Base-by-base conservation (phyloP, 2,797 vertebrate genomes). In the Erethizon dorsatum region DNA sequence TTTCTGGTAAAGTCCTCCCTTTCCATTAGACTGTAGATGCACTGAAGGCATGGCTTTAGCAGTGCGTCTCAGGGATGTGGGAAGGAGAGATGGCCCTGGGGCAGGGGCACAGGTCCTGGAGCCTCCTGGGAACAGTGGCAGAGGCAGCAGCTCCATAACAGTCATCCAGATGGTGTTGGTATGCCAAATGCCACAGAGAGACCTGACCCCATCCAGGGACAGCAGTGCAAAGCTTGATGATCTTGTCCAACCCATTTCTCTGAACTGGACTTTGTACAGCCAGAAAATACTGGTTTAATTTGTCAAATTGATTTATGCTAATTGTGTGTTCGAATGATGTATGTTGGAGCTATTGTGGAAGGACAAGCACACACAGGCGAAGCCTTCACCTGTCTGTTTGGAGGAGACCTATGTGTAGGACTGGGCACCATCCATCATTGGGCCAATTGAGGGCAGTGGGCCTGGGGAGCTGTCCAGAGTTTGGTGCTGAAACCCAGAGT, bases 401-500 rank as follows among this genome's bases (percentile, higher is more conserved):
- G 45, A 45, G 67, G 67, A 47, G 57, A 41, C 50, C 52, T 65
- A 1, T 56, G 31, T 12, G 18, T 18, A 15, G n/a, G 71, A 22
- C 0, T 6, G 54, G 26, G 8, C 2, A 20, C 18, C 26, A 5
- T 22, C n/a, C 28, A 28, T 7, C 26, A 1, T 1, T 33, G 67
- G 78, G n/a, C 5, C 1, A 41, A 26, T 11, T 17, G 8, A 22
- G 20, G 52, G 33, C 24, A 13, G 20, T 9, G 41, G 22, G 14
- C 5, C n/a, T 8, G 24, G 65, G 75, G 92, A 92, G 78, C 78
- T 95, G 67, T 96, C 88, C 94, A 54, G 8, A 8, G 4, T 0
- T 9, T 13, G 77, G 86, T 77, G 91, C 95, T 97, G 94, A 96
- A 96, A 56, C 12, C 47, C 17, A 5, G 17, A 41, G 41, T 71